Evolutionary conservation across 2,888 invertebrate genomes (phyloP), one percentile per base, ranked within the genome.

Genomic region (Xestia xanthographa): DNA sequence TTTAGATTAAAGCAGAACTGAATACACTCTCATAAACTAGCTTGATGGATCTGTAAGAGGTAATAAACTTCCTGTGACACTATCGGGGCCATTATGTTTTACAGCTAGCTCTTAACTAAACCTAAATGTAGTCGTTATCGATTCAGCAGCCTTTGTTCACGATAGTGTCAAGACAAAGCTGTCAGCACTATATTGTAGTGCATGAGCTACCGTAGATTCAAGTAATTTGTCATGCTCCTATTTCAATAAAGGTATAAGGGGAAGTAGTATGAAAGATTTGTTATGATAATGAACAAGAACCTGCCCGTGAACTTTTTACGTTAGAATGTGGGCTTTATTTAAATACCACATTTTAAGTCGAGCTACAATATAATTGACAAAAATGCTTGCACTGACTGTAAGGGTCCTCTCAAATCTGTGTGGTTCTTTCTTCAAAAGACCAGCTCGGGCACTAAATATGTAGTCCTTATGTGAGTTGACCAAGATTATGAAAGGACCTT

Each of bases 111-210:
- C 65, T 72, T 72, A 72, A 66, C 58, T 67, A 56, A 68, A 68
- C 72, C 34, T 68, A n/a, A 69, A 80, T 66, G 50, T 29, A 45
- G 58, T 60, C 63, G 72, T 80, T 80, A 75, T 80, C 81, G 75
- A 66, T 48, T 72, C 58, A 50, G 72, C 34, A 66, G 65, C 80
- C 26, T 71, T 77, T 65, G 63, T 77, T 79, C n/a, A 14, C 12
- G 79, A 56, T 60, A 45, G 43, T 72, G 22, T 38, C 8, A n/a
- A 38, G 34, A 79, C 43, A 72, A 66, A 14, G 65, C 22, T 26
- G 50, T 43, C 65, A 38, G 26, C 34, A n/a, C 22, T 43, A 69
- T 43, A 70, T 26, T 78, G 17, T 17, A 41, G 17, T 45, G 22
- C n/a, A 45, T 56, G 14, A 38, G 26, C 50, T 65, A 17, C 41